phyloP scores from a whole-genome alignment of 2,888 invertebrate species.

The Aphrophora alni region DNA sequence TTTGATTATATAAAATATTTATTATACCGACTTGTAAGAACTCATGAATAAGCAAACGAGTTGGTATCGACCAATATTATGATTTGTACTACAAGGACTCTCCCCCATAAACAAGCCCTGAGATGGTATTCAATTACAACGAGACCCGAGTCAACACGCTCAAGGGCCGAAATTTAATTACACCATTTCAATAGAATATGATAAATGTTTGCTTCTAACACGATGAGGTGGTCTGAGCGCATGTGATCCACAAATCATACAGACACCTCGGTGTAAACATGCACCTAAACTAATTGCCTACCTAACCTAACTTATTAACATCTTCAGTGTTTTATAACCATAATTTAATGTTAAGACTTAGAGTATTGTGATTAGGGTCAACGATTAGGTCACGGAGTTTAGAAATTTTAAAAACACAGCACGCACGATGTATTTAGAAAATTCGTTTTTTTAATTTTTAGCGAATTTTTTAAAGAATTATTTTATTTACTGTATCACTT shows the following conservation, averaged over 20 bases:
- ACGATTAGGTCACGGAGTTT: neutral
- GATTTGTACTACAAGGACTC: neutral
- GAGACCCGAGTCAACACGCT: constrained; percentile 4
- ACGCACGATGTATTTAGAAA: no score
- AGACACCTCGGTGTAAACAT: neutral
- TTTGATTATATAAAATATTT: constrained; percentile 5
- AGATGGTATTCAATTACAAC: neutral
- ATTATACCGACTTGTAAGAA: neutral
- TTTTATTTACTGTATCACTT: no score
- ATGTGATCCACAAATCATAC: neutral
- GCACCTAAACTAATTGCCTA: neutral
- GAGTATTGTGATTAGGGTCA: neutral
- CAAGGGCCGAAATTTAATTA: constrained; percentile 5
- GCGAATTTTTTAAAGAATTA: no score
- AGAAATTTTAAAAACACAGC: no score
- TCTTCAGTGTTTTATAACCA: neutral
- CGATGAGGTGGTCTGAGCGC: neutral
- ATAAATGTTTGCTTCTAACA: neutral
- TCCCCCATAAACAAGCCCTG: neutral
- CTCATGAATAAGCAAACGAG: neutral
- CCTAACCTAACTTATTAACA: constrained; percentile 1
- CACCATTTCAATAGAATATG: neutral
- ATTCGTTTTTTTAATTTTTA: no score
- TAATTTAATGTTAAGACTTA: neutral
- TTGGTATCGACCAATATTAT: neutral